Evolutionary conservation across 2,113 vertebrate genomes (phyloP).

Genomic region (Muntiacus reevesi): DNA sequence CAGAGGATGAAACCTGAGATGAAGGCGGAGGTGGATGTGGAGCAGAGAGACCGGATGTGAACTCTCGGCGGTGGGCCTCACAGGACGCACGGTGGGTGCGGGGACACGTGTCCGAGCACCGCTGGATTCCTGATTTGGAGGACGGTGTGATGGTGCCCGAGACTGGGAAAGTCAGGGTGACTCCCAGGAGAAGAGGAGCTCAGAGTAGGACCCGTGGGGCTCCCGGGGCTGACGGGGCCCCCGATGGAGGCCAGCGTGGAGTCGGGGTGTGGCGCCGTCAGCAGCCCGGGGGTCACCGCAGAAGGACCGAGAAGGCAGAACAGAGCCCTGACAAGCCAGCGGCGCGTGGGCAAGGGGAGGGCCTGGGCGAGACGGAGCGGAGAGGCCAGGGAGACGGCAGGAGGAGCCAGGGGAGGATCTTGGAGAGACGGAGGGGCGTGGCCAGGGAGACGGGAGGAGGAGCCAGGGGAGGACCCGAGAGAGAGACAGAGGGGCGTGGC

Average conservation of each 20-base stretch:
- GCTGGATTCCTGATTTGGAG: not conserved
- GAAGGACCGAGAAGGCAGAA: not conserved
- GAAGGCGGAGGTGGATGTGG: rapidly evolving
- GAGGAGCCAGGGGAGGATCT: no score
- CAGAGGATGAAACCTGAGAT: not conserved
- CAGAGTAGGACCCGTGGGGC: not conserved
- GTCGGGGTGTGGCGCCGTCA: rapidly evolving
- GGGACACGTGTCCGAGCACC: rapidly evolving
- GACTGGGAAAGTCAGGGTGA: not conserved
- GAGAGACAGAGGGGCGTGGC: rapidly evolving
- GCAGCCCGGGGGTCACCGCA: not conserved
- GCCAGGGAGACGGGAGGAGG: no score
- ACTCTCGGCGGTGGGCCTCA: rapidly evolving
- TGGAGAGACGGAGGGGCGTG: no score
- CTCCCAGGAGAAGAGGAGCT: not conserved
- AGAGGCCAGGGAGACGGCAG: rapidly evolving
- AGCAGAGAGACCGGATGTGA: not conserved
- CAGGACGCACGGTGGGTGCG: rapidly evolving
- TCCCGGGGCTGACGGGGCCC: rapidly evolving
- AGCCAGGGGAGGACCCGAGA: not conserved
- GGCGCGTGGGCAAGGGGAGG: not conserved
- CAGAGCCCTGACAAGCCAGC: not conserved
- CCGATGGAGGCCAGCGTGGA: no score
- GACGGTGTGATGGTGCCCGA: rapidly evolving
- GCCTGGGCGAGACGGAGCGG: not conserved